phyloP scores from a whole-genome alignment of 2,113 vertebrate genomes.

The Reinhardtius hippoglossoides region DNA sequence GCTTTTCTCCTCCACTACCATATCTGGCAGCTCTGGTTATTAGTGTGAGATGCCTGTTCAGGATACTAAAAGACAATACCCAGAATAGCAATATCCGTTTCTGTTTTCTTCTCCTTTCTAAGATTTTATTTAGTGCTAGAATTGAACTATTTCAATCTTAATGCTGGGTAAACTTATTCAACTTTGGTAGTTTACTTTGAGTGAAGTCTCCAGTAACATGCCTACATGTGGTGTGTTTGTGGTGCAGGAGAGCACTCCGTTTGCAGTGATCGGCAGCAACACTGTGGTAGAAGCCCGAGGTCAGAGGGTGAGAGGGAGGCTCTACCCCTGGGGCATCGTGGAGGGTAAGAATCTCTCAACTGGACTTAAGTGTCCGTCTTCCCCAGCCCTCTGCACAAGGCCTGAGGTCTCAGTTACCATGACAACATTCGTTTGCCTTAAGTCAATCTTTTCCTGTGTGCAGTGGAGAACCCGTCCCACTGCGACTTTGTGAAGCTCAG shows the following conservation, averaged over 20 bases:
- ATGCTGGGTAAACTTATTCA: not conserved
- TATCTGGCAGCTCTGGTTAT: too few species aligned
- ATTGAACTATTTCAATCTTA: not conserved
- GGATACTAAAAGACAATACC: too few species aligned
- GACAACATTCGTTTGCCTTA: not conserved
- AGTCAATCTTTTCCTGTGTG: not conserved
- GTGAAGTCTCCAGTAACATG: not conserved
- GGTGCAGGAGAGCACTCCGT: conserved; percentile 75
- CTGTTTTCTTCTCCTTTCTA: not conserved
- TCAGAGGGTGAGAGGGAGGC: conserved; percentile 76
- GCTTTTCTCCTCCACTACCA: too few species aligned
- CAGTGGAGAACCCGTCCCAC: conserved; percentile 81
- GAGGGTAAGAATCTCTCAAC: conserved; percentile 58
- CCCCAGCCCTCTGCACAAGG: not conserved
- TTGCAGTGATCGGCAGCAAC: conserved; percentile 83
- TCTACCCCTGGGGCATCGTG: conserved; percentile 82
- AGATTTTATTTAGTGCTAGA: not conserved
- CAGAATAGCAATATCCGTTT: not conserved
- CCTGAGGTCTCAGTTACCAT: not conserved
- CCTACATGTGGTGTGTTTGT: not conserved
- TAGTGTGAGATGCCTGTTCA: too few species aligned
- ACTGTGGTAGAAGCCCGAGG: conserved; percentile 76
- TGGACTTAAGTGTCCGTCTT: not conserved
- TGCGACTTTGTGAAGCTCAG: conserved; percentile 82
- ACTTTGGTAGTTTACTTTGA: not conserved